Evolutionary conservation across 2,113 vertebrate species (phyloP).

Genomic region (Campylorhamphus procurvoides): DNA sequence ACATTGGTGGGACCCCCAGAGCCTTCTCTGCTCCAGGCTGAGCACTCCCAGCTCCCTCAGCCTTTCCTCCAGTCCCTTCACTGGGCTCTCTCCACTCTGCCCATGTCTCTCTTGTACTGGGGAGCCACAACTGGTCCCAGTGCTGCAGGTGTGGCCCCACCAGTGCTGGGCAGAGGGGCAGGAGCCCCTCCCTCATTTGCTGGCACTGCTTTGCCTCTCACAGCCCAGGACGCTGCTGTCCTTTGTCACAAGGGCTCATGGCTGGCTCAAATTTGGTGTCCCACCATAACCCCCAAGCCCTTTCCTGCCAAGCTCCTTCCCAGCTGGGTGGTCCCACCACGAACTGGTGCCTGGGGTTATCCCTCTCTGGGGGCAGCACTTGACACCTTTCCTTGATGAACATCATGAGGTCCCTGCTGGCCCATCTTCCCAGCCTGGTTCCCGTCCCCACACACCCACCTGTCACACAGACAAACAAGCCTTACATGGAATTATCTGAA

Average conservation of each 20-base stretch:
- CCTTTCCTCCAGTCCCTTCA: not conserved
- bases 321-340: not conserved
- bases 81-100: not conserved
- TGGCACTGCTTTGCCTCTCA: not conserved
- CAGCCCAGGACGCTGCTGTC: not conserved
- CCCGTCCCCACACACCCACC: not conserved
- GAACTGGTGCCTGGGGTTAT: not conserved
- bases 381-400: not conserved
- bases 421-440: not conserved
- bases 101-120: not conserved
- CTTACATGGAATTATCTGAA: slow-evolving; percentile 99
- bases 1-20: not conserved
- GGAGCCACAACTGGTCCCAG: not conserved
- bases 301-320: not conserved
- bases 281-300: not conserved
- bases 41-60: not conserved
- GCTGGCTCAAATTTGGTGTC: not conserved
- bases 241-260: not conserved
- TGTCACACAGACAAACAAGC: not conserved
- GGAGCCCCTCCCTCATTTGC: not conserved
- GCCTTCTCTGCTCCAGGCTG: not conserved
- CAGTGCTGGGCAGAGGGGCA: not conserved
- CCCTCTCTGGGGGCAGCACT: not conserved
- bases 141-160: not conserved
- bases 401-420: not conserved